Base-by-base conservation (phyloP, 2,888 invertebrate species). In the Aleiodes testaceus region DNA sequence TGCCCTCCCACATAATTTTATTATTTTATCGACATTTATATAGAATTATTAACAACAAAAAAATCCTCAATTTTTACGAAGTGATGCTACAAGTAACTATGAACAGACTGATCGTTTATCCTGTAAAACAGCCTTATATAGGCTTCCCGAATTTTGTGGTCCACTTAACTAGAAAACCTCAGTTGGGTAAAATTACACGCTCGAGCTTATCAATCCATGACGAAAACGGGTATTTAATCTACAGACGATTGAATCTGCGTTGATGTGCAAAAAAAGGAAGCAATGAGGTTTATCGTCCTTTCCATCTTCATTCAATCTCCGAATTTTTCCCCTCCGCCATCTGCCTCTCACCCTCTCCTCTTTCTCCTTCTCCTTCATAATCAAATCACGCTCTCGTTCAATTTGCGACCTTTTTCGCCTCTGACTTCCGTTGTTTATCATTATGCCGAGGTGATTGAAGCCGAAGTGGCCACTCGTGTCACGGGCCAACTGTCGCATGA, bases 101-200 rank as follows among this genome's bases (percentile, higher is more conserved):
- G 77, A 79, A 76, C 76, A 80, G 79, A 84, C 84, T 85, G 85
- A 83, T 82, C 78, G 80, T 75, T 77, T 79, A 65, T 79, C 79
- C 80, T 79, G 78, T 77, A 80, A 80, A 82, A 86, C 86, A 30
- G 82, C 89, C 88, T 89, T 89, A 89, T 89, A 90, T 89, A 89
- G 88, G 88, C 88, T 88, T 89, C 87, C 88, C 89, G 88, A 90
- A 90, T 90, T 90, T 90, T 88, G 89, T 90, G 90, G 90, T 88
- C 90, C 90, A 90, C 89, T 90, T 89, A 89, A 90, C 90, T 89
- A 90, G 90, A 90, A 90, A 90, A 89, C 89, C 89, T 89, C 88
- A 47, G 87, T 86, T 89, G 89, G 89, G 89, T 89, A 89, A 90
- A 90, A 90, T 90, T 90, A 90, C 89, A 90, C 89, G 90, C 88